Evolutionary conservation across 2,888 invertebrate genomes (phyloP).

Genomic region (Hartigia nigra): DNA sequence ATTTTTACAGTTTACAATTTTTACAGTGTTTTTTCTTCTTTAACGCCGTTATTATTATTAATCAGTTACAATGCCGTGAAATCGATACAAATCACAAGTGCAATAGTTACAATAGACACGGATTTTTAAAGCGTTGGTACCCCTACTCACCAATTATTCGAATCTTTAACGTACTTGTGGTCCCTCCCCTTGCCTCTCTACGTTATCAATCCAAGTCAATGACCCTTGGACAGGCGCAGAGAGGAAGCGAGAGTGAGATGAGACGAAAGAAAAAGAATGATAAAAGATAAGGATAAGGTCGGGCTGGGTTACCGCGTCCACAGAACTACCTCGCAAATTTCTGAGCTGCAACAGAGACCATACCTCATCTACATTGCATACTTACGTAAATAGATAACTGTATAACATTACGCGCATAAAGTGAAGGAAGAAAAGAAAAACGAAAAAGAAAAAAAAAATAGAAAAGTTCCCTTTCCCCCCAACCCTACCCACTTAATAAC

Average conservation of each 20-base stretch:
- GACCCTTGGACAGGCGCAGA: constrained; percentile 13
- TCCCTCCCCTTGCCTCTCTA: not conserved
- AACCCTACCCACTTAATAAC: too few species aligned
- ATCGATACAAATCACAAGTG: constrained; percentile 62
- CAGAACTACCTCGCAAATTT: constrained; percentile 59
- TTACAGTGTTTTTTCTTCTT: constrained; percentile 36
- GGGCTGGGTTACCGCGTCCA: constrained; percentile 19
- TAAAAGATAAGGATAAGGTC: constrained; percentile 5
- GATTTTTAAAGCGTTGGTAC: constrained; percentile 29
- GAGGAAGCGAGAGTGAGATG: constrained; percentile 12
- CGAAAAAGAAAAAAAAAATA: constrained; percentile 18
- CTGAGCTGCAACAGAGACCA: constrained; percentile 40
- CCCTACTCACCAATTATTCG: not conserved
- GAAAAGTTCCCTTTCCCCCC: constrained; percentile 6
- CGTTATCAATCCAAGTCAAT: constrained; percentile 20
- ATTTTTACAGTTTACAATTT: constrained; percentile 47
- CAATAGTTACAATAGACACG: constrained; percentile 65
- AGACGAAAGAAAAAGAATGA: constrained; percentile 15
- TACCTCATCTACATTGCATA: constrained; percentile 39
- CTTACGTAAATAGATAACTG: constrained; percentile 21
- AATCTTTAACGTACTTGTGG: not conserved
- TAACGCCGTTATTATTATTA: constrained; percentile 43
- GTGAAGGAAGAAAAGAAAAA: constrained; percentile 13
- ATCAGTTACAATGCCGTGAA: constrained; percentile 41
- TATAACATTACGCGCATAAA: constrained; percentile 24